A percentile compares a stretch with the other conserved stretches of the same genome.
phyloP scores from a whole-genome alignment of 2,888 invertebrate species.

The Brachyopa scutellaris region DNA sequence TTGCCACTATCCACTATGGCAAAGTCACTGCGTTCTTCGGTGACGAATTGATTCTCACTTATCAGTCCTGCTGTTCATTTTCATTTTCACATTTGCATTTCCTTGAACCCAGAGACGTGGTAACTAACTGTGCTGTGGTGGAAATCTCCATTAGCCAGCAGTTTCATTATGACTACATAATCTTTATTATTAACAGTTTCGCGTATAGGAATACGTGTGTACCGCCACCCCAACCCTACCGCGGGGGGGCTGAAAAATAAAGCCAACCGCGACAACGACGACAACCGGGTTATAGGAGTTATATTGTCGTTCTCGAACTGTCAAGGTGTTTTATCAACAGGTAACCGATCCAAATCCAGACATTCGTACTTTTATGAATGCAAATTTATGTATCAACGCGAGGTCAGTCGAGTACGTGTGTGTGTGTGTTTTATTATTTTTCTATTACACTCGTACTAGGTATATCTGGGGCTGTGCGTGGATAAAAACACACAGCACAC shows the following conservation, averaged over 20 bases:
- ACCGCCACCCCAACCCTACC: too few relatives aligned
- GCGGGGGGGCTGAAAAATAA: too few relatives aligned
- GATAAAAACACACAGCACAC: too few relatives aligned
- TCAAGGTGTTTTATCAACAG: conserved; percentile 49
- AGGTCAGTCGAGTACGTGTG: conserved; percentile 10
- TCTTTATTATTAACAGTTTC: background rate
- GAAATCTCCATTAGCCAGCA: conserved; percentile 1
- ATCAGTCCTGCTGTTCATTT: too few relatives aligned
- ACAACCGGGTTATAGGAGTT: background rate
- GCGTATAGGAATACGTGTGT: background rate
- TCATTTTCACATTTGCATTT: too few relatives aligned
- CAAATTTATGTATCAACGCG: conserved; percentile 52
- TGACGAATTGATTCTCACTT: background rate
- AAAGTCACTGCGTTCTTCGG: too few relatives aligned
- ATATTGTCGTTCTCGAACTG: conserved; percentile 1
- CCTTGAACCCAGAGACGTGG: conserved; percentile 3
- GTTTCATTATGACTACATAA: background rate
- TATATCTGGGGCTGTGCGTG: too few relatives aligned
- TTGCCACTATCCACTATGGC: too few relatives aligned
- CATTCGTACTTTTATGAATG: conserved; percentile 27
- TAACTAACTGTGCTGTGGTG: too few relatives aligned
- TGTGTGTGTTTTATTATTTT: background rate
- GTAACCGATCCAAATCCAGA: conserved; percentile 34
- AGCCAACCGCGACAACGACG: too few relatives aligned
- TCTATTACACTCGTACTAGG: background rate